Base-by-base conservation (phyloP, 1,140 invertebrate genomes). In the Bactericera cockerelli region DNA sequence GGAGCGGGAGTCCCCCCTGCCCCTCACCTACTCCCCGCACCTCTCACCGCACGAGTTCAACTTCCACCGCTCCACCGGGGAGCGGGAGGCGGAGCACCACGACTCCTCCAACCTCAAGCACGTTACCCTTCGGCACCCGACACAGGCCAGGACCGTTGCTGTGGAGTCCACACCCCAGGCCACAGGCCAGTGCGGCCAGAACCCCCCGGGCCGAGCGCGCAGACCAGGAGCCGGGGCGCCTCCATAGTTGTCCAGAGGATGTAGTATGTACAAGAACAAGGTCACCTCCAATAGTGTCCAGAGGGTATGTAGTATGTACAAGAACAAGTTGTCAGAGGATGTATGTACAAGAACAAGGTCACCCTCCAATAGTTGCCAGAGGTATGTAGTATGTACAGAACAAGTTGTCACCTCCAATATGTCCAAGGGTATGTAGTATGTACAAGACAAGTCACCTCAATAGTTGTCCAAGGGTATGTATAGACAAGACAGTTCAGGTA, bases 231-330 rank as follows among this genome's bases (percentile, higher is more conserved):
- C n/a, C n/a, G n/a, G n/a, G 69, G 68, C 57, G 67, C 63, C 24
- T 63, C 68, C n/a, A n/a, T 21, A 70, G 70, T 60, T 74, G 72
- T 66, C 72, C 74, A 56, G 74, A 76, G 71, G 73, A 72, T 75
- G 68, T n/a, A n/a, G n/a, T n/a, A n/a, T n/a, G n/a, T n/a, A n/a
- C n/a, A n/a, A n/a, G n/a, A n/a, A n/a, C n/a, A n/a, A n/a, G n/a
- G n/a, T n/a, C n/a, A n/a, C n/a, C n/a, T n/a, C n/a, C n/a, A n/a
- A n/a, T n/a, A n/a, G n/a, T n/a, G n/a, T n/a, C n/a, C n/a, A n/a
- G n/a, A n/a, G n/a, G n/a, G n/a, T n/a, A n/a, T n/a, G n/a, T n/a
- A n/a, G n/a, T n/a, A n/a, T n/a, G n/a, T n/a, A n/a, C n/a, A n/a
- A n/a, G n/a, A n/a, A n/a, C n/a, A n/a, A n/a, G n/a, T n/a, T n/a